Base-by-base conservation (phyloP, 2,888 invertebrate genomes). In the Nomada ferruginata region DNA sequence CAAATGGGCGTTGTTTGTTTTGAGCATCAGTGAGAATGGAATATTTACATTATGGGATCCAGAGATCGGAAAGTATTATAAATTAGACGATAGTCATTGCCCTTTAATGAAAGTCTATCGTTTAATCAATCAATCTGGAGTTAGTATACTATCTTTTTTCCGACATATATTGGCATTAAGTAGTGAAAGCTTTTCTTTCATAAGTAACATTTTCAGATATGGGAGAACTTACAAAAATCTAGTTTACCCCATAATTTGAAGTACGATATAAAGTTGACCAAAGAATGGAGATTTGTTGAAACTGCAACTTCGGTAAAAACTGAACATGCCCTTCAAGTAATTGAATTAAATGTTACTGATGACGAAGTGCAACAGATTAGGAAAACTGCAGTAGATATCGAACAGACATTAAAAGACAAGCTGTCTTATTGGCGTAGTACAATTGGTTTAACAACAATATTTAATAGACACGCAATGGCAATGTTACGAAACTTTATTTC, bases 161-260 rank as follows among this genome's bases (percentile, higher is more conserved):
- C 47, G 2, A 47, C 36, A 52, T 47, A 65, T 42, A 26, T 74
- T 53, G 20, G 26, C 68, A 36, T 65, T 63, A 13, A 61, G 23
- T 26, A 36, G 50, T 9, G 26, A 5, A 0, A 26, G 1, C 20
- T 44, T 55, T 47, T 18, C 18, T n/a, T 18, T 36, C 44, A 50
- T 7, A 18, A 64, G 18, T 77, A 29, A 29, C 1, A 18, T 42
- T 86, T 84, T 15, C 65, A 94, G 93, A 91, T 93, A 44, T 94
- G 93, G 93, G 92, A 91, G 68, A 94, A 93, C 71, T 85, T 90
- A 53, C 93, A 92, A 79, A 93, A 90, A 79, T 89, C 90, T 0
- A 76, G 89, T 36, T 68, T 91, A 9, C 91, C 93, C 1, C 82
- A 89, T 47, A 91, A 89, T 73, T 76, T 93, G n/a, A 91, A 88